Evolutionary conservation across 2,113 vertebrate species (phyloP).

Genomic region (Erpornis zantholeuca): DNA sequence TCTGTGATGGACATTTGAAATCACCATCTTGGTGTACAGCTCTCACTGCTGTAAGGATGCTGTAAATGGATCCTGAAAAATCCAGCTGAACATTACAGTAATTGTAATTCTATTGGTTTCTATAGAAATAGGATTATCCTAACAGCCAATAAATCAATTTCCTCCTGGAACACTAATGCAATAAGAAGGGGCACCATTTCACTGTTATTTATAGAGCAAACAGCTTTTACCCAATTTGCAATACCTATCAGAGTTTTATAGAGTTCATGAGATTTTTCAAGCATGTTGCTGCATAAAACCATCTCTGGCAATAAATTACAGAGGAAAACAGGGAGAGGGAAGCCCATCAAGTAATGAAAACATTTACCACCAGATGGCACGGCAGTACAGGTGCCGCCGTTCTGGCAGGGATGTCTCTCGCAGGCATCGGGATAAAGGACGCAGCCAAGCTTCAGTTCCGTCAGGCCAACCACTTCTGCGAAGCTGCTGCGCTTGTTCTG

Average conservation of each 20-base stretch:
- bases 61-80: slow-evolving; percentile 14
- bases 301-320: background rate
- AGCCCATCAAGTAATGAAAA: background rate
- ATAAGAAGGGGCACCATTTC: slow-evolving; percentile 17
- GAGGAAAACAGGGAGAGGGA: background rate
- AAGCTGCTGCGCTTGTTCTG: slow-evolving; percentile 93
- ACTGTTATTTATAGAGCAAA: slow-evolving; percentile 46
- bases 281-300: slow-evolving; percentile 10
- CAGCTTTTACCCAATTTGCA: slow-evolving; percentile 52
- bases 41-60: background rate
- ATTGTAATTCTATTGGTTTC: slow-evolving; percentile 16
- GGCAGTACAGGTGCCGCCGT: slow-evolving; percentile 85
- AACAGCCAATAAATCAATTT: slow-evolving; percentile 52
- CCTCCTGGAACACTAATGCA: background rate
- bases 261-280: slow-evolving; percentile 40
- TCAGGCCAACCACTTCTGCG: slow-evolving; percentile 92
- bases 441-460: slow-evolving; percentile 91
- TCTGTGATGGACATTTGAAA: background rate
- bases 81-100: background rate
- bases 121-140: slow-evolving; percentile 10
- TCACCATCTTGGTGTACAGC: background rate
- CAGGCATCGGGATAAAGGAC: slow-evolving; percentile 91
- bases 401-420: slow-evolving; percentile 84
- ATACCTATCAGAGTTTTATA: slow-evolving; percentile 53
- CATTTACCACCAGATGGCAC: slow-evolving; percentile 90